Percentiles rank a stretch among this genome's conserved stretches.
These are phyloP conservation scores for Macropis europaea DNA, from an alignment of 2,888 invertebrate species.

Conservation along the genomic window DNA sequence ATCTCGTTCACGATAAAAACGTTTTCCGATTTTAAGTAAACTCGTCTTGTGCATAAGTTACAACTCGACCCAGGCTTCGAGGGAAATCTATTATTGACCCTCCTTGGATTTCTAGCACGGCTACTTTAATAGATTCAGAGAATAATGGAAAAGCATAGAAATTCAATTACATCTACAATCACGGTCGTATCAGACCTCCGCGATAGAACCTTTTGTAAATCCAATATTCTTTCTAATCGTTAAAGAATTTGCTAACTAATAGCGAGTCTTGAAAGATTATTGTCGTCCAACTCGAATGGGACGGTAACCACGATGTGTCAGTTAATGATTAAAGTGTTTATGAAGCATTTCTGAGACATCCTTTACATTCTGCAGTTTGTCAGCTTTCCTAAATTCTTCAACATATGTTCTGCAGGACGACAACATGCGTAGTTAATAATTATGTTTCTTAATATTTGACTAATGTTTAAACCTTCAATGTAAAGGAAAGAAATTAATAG, in stretches of 20 bases:
- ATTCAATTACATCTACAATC: slow-evolving; percentile 12
- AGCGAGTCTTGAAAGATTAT: not conserved
- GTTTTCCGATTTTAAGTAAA: slow-evolving; percentile 3
- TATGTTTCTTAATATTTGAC: no score
- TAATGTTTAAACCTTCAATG: no score
- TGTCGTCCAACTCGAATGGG: no score
- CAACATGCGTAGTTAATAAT: no score
- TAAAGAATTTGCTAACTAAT: not conserved
- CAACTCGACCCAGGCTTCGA: not conserved
- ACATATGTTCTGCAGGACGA: no score
- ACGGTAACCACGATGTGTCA: no score
- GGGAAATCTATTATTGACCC: slow-evolving; percentile 17
- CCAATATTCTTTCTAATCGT: not conserved
- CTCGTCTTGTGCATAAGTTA: not conserved
- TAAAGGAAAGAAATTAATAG: not conserved
- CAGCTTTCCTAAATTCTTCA: no score
- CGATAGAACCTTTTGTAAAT: not conserved
- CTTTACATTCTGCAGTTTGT: no score
- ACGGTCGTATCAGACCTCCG: not conserved
- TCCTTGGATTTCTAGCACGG: not conserved
- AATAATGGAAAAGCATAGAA: slow-evolving; percentile 9
- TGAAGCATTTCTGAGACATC: no score
- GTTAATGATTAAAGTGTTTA: no score
- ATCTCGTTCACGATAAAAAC: not conserved
- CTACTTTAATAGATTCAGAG: slow-evolving; percentile 14